Conservation (phyloP, 2,797 vertebrate species). For the Halcyon badia region DNA sequence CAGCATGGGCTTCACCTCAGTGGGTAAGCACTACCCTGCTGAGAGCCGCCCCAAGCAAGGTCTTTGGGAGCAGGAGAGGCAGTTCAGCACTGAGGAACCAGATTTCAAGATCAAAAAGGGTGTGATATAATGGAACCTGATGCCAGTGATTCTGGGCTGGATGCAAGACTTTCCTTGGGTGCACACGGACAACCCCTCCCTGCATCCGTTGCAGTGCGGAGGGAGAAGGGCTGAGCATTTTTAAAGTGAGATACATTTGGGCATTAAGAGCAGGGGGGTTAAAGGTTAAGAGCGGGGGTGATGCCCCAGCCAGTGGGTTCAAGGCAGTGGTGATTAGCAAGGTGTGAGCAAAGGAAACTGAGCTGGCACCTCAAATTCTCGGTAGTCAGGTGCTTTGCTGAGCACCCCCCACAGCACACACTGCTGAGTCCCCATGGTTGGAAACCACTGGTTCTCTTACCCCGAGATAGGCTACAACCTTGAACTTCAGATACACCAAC, state of each 20-base stretch:
- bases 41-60: background rate
- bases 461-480: background rate
- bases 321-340: fast-evolving
- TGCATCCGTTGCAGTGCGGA: fast-evolving
- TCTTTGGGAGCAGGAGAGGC: background rate
- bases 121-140: background rate
- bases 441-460: background rate
- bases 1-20: background rate
- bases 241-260: background rate
- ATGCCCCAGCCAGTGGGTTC: fast-evolving
- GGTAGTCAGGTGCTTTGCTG: background rate
- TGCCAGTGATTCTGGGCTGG: fast-evolving
- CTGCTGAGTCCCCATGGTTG: fast-evolving
- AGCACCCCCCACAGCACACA: background rate
- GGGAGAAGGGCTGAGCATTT: background rate
- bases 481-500: background rate
- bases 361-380: background rate
- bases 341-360: background rate
- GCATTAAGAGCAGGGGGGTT: background rate
- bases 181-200: background rate
- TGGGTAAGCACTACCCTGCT: fast-evolving
- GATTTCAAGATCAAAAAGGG: background rate
- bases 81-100: background rate
- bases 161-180: background rate
- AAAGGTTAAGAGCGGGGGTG: background rate